Base-by-base conservation (phyloP, 2,888 invertebrate species). In the Cheilosia variabilis region DNA sequence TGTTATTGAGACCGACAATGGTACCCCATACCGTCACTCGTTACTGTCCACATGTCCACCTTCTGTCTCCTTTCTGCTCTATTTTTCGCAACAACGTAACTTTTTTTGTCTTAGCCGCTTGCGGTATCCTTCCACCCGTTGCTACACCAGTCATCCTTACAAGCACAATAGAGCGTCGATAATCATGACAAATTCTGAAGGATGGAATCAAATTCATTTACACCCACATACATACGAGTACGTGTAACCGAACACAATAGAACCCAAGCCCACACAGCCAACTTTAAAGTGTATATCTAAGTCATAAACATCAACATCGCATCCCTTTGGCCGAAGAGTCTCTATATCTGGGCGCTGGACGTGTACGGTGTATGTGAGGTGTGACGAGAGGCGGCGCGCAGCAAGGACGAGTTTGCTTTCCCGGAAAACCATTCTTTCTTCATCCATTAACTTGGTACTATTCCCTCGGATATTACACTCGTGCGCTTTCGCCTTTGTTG, bases 181-280 rank as follows among this genome's bases (percentile, higher is more conserved):
- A 75, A 75, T 84, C 83, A 69, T 73, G 58, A 84, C 73, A 84
- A 75, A 79, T 84, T 50, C 79, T 75, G 55, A 73, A 72, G 66
- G 47, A 78, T 72, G 47, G 17, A 71, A 73, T 73, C 83, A 58
- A 73, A 83, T 73, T 79, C 57, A 52, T 45, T 27, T 34, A 65
- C 52, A 69, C 52, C 45, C 22, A 13, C 7, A 22, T 53, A 17
- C 43, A 52, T 24, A 24, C 13, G 19, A 24, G 24, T 1, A 65
- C 47, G 34, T 73, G 75, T 43, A 41, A 60, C 31, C 10, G 37
- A 65, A 24, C n/a, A 71, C 82, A 77, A 62, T 55, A 22, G 53
- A 52, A 19, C n/a, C 58, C 65, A 58, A 31, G 58, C 9, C 15
- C 45, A 9, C 15, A 37, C 27, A 37, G 13, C 5, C 7, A 24